phyloP scores from a whole-genome alignment of 2,888 invertebrate species.

The Stenodema calcarata region DNA sequence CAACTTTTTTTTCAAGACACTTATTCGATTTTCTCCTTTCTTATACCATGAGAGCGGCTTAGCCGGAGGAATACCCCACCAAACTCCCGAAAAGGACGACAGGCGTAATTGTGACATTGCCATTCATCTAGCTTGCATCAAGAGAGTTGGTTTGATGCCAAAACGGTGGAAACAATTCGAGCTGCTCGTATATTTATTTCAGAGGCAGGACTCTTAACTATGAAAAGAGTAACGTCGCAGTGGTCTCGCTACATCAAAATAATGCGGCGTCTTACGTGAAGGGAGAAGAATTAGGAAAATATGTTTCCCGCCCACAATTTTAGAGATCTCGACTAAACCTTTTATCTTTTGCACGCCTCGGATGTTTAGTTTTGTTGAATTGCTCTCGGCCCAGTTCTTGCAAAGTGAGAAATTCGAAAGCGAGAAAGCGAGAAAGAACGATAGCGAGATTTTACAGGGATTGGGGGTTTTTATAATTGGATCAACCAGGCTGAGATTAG shows the following conservation, averaged over 20 bases:
- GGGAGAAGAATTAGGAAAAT: neutral
- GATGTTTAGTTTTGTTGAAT: neutral
- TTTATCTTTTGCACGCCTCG: neutral
- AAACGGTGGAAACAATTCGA: neutral
- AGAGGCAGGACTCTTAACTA: neutral
- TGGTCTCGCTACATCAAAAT: neutral
- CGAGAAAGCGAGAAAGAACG: too few species aligned
- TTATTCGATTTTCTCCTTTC: too few species aligned
- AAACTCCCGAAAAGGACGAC: neutral
- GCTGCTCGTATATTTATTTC: neutral
- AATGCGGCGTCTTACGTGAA: conserved; percentile 6
- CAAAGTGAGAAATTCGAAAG: too few species aligned
- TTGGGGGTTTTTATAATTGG: too few species aligned
- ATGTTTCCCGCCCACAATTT: neutral
- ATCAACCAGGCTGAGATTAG: too few species aligned
- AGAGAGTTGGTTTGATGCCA: neutral
- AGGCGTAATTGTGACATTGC: neutral
- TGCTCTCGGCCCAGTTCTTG: too few species aligned
- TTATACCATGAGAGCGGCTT: too few species aligned
- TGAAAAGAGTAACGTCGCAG: neutral
- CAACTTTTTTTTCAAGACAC: too few species aligned
- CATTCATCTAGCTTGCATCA: neutral
- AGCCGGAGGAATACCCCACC: neutral
- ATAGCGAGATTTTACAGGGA: too few species aligned
- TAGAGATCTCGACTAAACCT: neutral